Evolutionary conservation across 2,888 invertebrate genomes (phyloP).

Genomic region (Dolomedes plantarius): DNA sequence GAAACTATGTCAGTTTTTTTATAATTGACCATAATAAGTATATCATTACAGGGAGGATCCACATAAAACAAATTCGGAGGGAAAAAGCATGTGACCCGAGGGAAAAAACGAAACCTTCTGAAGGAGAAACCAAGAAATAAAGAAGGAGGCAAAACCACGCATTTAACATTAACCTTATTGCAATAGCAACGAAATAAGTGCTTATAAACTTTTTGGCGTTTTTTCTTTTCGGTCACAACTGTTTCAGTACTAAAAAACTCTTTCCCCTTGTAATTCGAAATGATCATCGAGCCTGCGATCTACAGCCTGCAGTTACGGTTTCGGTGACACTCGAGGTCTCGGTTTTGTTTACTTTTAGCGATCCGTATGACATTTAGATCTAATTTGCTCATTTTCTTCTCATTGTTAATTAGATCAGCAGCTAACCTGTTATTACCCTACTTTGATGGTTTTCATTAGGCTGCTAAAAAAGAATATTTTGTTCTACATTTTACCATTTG

Average conservation of each 20-base stretch:
- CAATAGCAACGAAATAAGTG: constrained; percentile 15
- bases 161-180: constrained; percentile 54
- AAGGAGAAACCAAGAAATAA: background rate
- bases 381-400: constrained; percentile 22
- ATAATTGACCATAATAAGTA: background rate
- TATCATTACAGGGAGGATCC: constrained; percentile 12
- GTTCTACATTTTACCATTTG: constrained; percentile 42
- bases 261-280: background rate
- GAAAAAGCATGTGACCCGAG: constrained; percentile 33
- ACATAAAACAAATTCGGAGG: constrained; percentile 28
- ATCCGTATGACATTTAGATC: constrained; percentile 17
- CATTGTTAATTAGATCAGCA: constrained; percentile 59
- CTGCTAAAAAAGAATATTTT: constrained; percentile 39
- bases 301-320: constrained; percentile 19
- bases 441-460: constrained; percentile 38
- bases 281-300: background rate
- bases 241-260: constrained; percentile 1
- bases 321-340: background rate
- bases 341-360: constrained; percentile 40
- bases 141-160: background rate
- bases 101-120: background rate
- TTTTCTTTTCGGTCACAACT: constrained; percentile 20
- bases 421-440: constrained; percentile 65
- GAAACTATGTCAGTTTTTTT: background rate
- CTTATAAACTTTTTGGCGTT: constrained; percentile 8